Conservation (phyloP, 2,888 invertebrate genomes). For the Spilarctia lutea region DNA sequence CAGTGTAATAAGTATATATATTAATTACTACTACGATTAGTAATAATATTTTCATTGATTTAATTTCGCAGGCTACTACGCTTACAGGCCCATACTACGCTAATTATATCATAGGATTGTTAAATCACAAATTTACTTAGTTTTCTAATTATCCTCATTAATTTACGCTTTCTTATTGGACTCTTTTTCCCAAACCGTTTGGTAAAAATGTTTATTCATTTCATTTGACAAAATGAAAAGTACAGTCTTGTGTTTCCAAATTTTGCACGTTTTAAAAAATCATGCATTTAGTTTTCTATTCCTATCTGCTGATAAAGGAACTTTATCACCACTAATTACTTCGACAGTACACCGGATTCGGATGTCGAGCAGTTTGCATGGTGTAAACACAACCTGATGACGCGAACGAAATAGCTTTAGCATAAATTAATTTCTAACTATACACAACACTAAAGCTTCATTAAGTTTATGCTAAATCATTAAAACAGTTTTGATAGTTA, state of each 20-base stretch:
- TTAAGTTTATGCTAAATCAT: slow-evolving; percentile 58
- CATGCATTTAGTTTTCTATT: not conserved
- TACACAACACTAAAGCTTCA: slow-evolving; percentile 50
- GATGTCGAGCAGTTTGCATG: slow-evolving; percentile 63
- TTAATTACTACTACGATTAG: too few relatives aligned
- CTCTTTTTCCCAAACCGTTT: not conserved
- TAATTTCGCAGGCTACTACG: too few relatives aligned
- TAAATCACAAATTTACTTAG: not conserved
- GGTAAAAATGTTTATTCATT: not conserved
- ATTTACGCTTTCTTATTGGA: not conserved
- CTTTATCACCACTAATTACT: slow-evolving; percentile 64
- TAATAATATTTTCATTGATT: too few relatives aligned
- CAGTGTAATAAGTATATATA: too few relatives aligned
- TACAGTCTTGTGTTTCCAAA: not conserved
- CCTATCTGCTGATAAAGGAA: slow-evolving; percentile 32
- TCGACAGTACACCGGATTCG: slow-evolving; percentile 60
- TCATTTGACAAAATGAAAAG: not conserved
- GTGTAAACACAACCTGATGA: slow-evolving; percentile 51
- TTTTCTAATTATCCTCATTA: not conserved
- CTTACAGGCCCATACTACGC: too few relatives aligned
- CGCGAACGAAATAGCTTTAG: slow-evolving; percentile 49
- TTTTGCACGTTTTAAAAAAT: not conserved
- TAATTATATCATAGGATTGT: not conserved
- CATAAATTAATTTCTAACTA: slow-evolving; percentile 62
- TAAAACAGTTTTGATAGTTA: slow-evolving; percentile 60